Conservation (phyloP, 2,113 vertebrate species). For the Cheilinus undulatus region DNA sequence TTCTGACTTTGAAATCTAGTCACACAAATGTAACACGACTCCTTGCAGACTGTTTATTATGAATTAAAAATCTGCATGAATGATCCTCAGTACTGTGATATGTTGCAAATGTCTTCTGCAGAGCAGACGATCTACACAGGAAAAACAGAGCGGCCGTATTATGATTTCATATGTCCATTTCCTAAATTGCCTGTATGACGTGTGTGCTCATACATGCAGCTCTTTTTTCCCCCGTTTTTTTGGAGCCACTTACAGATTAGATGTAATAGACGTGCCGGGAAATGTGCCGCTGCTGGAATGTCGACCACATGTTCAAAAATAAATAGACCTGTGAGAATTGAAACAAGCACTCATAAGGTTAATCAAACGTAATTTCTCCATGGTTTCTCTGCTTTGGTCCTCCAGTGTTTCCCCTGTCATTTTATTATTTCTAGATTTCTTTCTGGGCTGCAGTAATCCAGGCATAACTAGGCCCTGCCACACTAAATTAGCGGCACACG, state of each 20-base stretch:
- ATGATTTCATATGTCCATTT: constrained; percentile 68
- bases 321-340: constrained; percentile 84
- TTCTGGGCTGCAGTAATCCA: constrained; percentile 76
- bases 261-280: constrained; percentile 86
- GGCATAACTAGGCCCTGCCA: constrained; percentile 75
- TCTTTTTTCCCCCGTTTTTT: constrained; percentile 54
- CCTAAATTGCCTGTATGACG: constrained; percentile 76
- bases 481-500: constrained; percentile 70
- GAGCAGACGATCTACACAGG: too few relatives aligned
- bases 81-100: too few relatives aligned
- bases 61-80: too few relatives aligned
- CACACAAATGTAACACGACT: too few relatives aligned
- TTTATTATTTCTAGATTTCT: constrained; percentile 77
- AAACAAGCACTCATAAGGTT: constrained; percentile 83
- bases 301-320: constrained; percentile 86
- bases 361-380: constrained; percentile 83
- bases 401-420: constrained; percentile 74
- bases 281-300: constrained; percentile 83
- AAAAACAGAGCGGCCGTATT: constrained; percentile 61
- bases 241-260: constrained; percentile 79
- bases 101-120: too few relatives aligned
- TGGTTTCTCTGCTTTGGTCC: constrained; percentile 71
- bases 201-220: constrained; percentile 63
- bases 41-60: too few relatives aligned
- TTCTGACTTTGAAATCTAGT: too few relatives aligned